A percentile compares a stretch with the other conserved stretches of the same genome.
Evolutionary conservation across 53 echinoderm and acorn worm genomes (phyloP).

Genomic region (Temnopleurus reevesii): DNA sequence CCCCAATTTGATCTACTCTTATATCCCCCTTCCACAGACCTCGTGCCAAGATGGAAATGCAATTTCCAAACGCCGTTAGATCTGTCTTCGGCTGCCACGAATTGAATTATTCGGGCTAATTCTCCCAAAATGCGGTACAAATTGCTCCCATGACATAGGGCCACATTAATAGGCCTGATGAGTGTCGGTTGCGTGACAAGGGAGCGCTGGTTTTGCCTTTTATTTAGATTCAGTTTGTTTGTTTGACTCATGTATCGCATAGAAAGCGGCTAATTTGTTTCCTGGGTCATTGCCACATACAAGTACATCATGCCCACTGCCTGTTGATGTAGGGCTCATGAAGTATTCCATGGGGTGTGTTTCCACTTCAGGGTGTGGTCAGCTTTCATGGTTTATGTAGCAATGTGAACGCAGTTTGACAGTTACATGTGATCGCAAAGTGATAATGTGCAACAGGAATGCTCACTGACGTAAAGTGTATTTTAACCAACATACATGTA

Average conservation of each 20-base stretch:
- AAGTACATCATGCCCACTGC: not conserved
- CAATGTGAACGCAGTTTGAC: too few species aligned
- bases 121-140: slow-evolving; percentile 50
- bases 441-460: too few species aligned
- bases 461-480: too few species aligned
- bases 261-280: slow-evolving; percentile 30
- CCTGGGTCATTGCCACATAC: slow-evolving; percentile 36
- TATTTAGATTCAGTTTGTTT: slow-evolving; percentile 26
- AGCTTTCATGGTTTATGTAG: too few species aligned
- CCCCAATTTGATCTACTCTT: slow-evolving; percentile 29
- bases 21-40: not conserved
- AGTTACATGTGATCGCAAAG: too few species aligned
- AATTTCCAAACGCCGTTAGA: slow-evolving; percentile 22
- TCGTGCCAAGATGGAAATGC: slow-evolving; percentile 44
- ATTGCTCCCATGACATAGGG: slow-evolving; percentile 46
- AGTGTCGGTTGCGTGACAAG: slow-evolving; percentile 49
- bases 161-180: not conserved
- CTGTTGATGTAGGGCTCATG: not conserved
- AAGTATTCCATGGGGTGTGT: not conserved
- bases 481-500: too few species aligned
- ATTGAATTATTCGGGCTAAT: slow-evolving; percentile 46
- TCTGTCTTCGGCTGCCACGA: slow-evolving; percentile 57
- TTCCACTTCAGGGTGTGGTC: not conserved
- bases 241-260: slow-evolving; percentile 42
- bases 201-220: not conserved